A percentile compares a stretch with the other conserved stretches of the same genome.
Evolutionary conservation across 1,140 invertebrate species (phyloP).

Genomic region (Nephila pilipes): DNA sequence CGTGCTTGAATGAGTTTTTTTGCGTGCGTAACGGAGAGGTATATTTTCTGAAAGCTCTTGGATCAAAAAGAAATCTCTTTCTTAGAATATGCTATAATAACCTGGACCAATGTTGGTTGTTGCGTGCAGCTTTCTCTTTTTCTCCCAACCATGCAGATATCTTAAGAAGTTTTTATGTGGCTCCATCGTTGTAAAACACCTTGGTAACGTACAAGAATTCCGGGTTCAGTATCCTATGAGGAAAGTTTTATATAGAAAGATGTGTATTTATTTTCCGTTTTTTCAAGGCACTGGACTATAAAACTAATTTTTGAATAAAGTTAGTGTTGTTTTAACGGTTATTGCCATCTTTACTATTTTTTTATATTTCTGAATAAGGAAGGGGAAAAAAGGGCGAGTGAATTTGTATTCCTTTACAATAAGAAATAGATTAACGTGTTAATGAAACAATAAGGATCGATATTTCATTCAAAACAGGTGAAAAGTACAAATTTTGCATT

Average conservation of each 20-base stretch:
- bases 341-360: background rate
- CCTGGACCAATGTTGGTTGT: background rate
- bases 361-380: background rate
- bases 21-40: conserved; percentile 48
- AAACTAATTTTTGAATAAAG: background rate
- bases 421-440: too few species aligned
- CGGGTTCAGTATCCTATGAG: conserved; percentile 50
- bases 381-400: too few species aligned
- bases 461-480: too few species aligned
- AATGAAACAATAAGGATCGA: too few species aligned
- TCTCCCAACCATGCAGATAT: background rate
- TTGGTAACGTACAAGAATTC: background rate
- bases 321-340: background rate
- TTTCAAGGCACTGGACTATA: background rate
- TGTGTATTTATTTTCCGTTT: background rate
- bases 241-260: background rate
- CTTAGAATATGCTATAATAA: background rate
- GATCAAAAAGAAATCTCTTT: conserved; percentile 28
- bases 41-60: conserved; percentile 1
- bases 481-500: too few species aligned
- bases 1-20: conserved; percentile 2
- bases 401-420: too few species aligned
- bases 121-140: conserved; percentile 27
- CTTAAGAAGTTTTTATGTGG: conserved; percentile 40
- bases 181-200: background rate